Evolutionary conservation across 2,888 invertebrate genomes (phyloP).

Genomic region (Tenthredo scrophulariae): DNA sequence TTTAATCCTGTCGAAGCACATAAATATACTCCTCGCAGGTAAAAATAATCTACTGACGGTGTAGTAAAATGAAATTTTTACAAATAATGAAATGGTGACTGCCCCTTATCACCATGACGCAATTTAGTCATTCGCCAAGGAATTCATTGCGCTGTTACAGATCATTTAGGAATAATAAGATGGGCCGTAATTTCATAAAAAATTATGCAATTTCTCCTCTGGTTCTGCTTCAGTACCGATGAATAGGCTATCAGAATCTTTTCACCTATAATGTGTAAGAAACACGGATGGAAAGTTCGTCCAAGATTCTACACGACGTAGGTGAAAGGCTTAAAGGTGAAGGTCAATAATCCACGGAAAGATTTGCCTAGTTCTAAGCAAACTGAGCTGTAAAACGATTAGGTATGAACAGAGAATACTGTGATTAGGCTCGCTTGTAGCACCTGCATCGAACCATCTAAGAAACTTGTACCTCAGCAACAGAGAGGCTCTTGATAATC

Average conservation of each 20-base stretch:
- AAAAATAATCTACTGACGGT: not conserved
- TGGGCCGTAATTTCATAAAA: not conserved
- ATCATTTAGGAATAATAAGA: not conserved
- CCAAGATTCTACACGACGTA: constrained; percentile 21
- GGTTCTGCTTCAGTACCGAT: not conserved
- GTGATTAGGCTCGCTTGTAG: too few species aligned
- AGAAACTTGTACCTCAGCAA: too few species aligned
- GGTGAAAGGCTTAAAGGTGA: constrained; percentile 44
- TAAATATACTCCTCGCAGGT: not conserved
- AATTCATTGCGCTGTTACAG: not conserved
- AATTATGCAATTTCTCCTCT: not conserved
- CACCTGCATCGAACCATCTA: too few species aligned
- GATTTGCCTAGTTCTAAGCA: not conserved
- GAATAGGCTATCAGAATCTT: not conserved
- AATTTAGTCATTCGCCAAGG: not conserved
- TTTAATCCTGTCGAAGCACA: not conserved
- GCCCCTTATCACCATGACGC: not conserved
- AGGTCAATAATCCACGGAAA: constrained; percentile 12
- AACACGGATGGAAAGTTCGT: not conserved
- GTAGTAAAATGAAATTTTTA: constrained; percentile 23
- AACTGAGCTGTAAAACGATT: too few species aligned
- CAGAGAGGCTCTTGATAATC: too few species aligned
- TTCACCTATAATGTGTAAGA: not conserved
- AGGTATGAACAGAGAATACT: too few species aligned
- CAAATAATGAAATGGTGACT: constrained; percentile 1